Percentiles rank a stretch among this genome's conserved stretches.
Evolutionary conservation across 2,888 invertebrate species (phyloP).

Genomic region (Neoitamus cyanurus): DNA sequence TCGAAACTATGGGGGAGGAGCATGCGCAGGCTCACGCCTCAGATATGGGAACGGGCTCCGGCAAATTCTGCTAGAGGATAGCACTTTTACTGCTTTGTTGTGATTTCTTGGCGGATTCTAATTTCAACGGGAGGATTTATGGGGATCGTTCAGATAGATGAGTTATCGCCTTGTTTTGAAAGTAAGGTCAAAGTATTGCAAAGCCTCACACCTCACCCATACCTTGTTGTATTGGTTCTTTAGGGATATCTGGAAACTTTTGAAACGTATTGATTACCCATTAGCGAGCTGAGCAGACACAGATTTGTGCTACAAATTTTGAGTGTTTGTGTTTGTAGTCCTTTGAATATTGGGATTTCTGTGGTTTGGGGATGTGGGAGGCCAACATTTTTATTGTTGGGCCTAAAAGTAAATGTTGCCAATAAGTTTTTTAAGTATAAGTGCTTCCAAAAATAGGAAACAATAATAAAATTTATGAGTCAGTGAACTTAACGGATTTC

Average conservation of each 20-base stretch:
- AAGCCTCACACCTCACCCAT: background rate
- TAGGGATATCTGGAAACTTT: background rate
- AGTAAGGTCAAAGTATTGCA: background rate
- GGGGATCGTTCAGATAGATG: background rate
- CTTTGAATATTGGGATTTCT: background rate
- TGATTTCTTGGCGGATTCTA: background rate
- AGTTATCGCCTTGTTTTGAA: background rate
- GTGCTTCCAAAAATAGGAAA: no score
- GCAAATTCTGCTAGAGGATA: background rate
- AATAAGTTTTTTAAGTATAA: no score
- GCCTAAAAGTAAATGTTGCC: no score
- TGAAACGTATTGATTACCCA: background rate
- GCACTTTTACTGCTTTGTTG: background rate
- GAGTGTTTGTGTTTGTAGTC: background rate
- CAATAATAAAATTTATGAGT: no score
- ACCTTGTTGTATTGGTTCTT: background rate
- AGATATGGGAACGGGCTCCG: background rate
- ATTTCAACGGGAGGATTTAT: background rate
- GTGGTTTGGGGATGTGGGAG: background rate
- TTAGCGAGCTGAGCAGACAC: background rate
- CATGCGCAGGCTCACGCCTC: slow-evolving; percentile 1
- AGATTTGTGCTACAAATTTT: background rate
- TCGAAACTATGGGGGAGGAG: background rate
- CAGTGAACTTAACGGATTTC: no score
- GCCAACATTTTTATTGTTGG: background rate